phyloP scores from a whole-genome alignment of 2,888 invertebrate genomes.

The Noctua janthe region DNA sequence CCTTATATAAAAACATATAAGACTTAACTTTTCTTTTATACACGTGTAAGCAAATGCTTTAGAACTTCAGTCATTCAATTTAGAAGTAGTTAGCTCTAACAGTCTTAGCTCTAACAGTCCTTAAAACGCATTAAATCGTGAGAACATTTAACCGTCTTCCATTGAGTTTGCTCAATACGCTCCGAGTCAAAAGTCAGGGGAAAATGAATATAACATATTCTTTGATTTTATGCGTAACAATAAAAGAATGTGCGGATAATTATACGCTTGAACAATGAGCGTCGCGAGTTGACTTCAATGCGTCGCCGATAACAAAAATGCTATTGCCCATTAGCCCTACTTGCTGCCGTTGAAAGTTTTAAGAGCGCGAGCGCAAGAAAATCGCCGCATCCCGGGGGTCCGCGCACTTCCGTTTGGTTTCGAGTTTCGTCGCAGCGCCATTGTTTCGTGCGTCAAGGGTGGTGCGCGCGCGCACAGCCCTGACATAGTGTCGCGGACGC shows the following conservation, averaged over 20 bases:
- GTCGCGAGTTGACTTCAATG: constrained; percentile 87
- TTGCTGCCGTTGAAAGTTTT: constrained; percentile 75
- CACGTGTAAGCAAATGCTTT: not conserved
- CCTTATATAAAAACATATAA: not conserved
- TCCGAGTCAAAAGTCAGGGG: constrained; percentile 88
- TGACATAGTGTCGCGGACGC: constrained; percentile 62
- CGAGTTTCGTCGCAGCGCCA: constrained; percentile 80
- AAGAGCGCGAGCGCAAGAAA: constrained; percentile 86
- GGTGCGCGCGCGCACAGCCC: constrained; percentile 70
- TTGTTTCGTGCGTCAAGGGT: constrained; percentile 85
- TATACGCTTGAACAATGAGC: constrained; percentile 87
- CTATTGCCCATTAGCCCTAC: constrained; percentile 84
- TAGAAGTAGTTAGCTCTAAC: constrained; percentile 22
- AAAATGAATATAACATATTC: constrained; percentile 88
- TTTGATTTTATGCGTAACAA: constrained; percentile 87
- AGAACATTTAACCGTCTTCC: constrained; percentile 89
- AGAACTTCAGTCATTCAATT: constrained; percentile 6
- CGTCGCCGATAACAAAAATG: constrained; percentile 82
- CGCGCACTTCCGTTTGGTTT: constrained; percentile 88
- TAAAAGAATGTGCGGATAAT: constrained; percentile 86
- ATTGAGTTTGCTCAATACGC: constrained; percentile 84
- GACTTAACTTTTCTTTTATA: not conserved
- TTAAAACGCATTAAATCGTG: constrained; percentile 82
- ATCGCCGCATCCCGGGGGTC: constrained; percentile 87
- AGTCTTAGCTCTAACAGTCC: constrained; percentile 60